Evolutionary conservation across 2,113 vertebrate genomes (phyloP), one percentile per base, ranked within the genome.

Genomic region (Austrofundulus limnaeus): DNA sequence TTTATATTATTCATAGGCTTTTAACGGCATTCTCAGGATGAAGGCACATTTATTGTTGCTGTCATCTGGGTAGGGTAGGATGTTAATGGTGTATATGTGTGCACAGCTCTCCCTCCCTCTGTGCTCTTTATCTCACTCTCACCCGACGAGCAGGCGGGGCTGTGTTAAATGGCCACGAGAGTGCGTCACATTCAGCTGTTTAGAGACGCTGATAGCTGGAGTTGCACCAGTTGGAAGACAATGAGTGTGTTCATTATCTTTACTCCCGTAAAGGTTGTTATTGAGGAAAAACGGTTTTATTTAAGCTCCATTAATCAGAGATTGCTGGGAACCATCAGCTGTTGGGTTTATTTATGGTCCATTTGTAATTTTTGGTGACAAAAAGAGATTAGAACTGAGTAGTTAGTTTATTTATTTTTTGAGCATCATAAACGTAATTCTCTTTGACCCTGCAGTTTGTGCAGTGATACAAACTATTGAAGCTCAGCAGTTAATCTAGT

Each of bases 91-190:
- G 37, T 58, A 19, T 53, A 2, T 63, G 61, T 43, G 37, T 11
- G 14, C 52, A 51, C 56, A 50, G 24, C 8, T 49, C 41, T 66
- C 45, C 52, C 41, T 49, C 57, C 58, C 61, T 11, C 48, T 20
- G 19, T 46, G 20, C n/a, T 53, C 24, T 76, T 73, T 47, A 39
- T 61, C 49, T 46, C 1, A 1, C 34, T 60, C 52, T 48, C 15
- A 2, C 48, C 54, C 48, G 63, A n/a, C 12, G 46, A 24, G n/a
- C 75, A 71, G 73, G 74, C 81, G 60, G 71, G 74, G 69, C 57
- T 69, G 39, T 55, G 43, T 74, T 80, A 64, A 74, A 86, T 78
- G 68, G 65, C 17, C 63, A 59, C 51, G 48, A 77, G 60, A 60
- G 53, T 42, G 20, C 6, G 56, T 48, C 31, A 16, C 56, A 70